These are phyloP conservation scores for Drosophila parvula DNA, from an alignment of 1,140 invertebrate genomes.

Conservation along the genomic window DNA sequence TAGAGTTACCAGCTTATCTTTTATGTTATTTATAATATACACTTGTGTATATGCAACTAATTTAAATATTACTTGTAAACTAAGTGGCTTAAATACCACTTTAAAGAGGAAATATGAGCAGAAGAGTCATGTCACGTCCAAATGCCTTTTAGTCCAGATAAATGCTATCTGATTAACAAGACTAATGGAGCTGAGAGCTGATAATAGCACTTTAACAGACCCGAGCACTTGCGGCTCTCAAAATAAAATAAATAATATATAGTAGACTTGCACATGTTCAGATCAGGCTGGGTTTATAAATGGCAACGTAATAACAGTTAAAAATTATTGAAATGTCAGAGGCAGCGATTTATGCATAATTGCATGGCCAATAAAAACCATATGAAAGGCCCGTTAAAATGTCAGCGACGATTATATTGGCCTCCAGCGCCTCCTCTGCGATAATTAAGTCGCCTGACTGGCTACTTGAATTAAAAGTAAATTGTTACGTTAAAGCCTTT, in stretches of 20 bases:
- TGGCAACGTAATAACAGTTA: constrained; percentile 62
- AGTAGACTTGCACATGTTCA: constrained; percentile 7
- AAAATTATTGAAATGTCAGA: constrained; percentile 72
- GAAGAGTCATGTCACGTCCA: neutral
- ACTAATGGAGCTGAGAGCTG: constrained; percentile 19
- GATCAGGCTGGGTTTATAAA: constrained; percentile 37
- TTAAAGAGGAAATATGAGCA: neutral
- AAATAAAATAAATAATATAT: constrained; percentile 11
- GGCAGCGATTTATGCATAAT: constrained; percentile 60
- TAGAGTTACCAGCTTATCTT: no score
- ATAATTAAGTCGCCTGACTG: constrained; percentile 56
- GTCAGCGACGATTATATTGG: constrained; percentile 66
- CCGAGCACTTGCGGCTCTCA: neutral
- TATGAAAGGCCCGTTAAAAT: constrained; percentile 55
- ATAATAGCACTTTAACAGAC: neutral
- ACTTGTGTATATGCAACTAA: neutral
- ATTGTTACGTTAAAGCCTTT: constrained; percentile 53
- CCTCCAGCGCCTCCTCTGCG: constrained; percentile 43
- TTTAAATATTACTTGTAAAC: constrained; percentile 14
- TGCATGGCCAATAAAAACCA: constrained; percentile 69
- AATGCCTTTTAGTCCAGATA: neutral
- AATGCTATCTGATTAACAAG: constrained; percentile 14
- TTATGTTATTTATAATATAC: neutral
- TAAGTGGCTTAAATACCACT: constrained; percentile 8
- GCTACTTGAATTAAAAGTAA: constrained; percentile 50